A percentile compares a stretch with the other conserved stretches of the same genome.
Evolutionary conservation across 2,888 invertebrate genomes (phyloP).

Genomic region (Cryptosula pallasiana): DNA sequence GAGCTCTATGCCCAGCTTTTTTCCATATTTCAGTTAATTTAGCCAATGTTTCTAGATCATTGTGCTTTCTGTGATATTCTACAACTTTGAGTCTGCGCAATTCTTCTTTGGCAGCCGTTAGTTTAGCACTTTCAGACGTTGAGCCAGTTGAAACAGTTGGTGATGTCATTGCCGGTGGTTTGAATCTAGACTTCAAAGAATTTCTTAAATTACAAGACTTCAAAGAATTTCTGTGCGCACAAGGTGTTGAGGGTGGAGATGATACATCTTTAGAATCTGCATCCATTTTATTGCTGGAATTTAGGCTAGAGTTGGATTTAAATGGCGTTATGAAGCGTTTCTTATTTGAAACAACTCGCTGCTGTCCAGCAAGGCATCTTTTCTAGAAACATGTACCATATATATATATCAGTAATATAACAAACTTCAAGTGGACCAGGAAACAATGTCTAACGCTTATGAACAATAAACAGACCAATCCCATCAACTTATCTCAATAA

Average conservation of each 20-base stretch:
- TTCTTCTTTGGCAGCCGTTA: not conserved
- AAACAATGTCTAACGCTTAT: too few species aligned
- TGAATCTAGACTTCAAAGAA: not conserved
- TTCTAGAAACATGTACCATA: not conserved
- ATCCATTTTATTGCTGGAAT: not conserved
- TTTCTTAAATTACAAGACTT: not conserved
- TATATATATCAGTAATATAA: too few species aligned
- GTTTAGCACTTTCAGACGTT: not conserved
- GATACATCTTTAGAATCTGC: not conserved
- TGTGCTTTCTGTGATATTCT: not conserved
- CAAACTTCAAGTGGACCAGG: too few species aligned
- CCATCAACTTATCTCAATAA: too few species aligned
- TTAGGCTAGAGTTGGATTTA: not conserved
- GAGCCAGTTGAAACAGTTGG: not conserved
- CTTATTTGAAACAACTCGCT: not conserved
- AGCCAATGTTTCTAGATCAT: not conserved
- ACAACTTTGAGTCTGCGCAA: not conserved
- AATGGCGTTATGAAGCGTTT: not conserved
- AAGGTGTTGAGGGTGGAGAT: not conserved
- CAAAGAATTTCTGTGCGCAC: not conserved
- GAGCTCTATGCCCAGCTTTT: not conserved
- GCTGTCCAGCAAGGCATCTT: not conserved
- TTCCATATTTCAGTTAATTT: conserved; percentile 12
- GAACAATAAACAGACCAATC: too few species aligned
- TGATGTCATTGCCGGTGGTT: not conserved